These are phyloP conservation scores for Contarinia nasturtii DNA, from an alignment of 1,140 invertebrate species.

Conservation along the genomic window DNA sequence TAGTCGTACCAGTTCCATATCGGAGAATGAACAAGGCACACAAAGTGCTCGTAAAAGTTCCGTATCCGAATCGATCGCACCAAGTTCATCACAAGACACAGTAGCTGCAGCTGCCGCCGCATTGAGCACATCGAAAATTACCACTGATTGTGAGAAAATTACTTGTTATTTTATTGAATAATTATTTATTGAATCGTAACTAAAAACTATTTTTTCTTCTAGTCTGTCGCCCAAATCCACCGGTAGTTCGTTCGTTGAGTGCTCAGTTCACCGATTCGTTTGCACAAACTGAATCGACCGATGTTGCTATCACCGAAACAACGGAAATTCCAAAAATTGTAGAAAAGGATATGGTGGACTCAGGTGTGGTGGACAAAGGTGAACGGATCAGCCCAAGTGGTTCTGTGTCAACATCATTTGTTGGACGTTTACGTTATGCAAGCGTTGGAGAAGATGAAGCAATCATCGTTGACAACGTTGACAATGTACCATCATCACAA, in stretches of 20 bases:
- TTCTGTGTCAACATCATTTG: slow-evolving; percentile 16
- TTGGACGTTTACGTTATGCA: slow-evolving; percentile 17
- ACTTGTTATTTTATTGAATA: too few relatives aligned
- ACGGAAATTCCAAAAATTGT: neutral
- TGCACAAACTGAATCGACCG: slow-evolving; percentile 6
- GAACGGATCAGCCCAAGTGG: slow-evolving; percentile 19
- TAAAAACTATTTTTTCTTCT: neutral
- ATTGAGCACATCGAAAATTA: neutral
- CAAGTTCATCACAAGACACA: neutral
- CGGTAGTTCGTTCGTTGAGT: neutral
- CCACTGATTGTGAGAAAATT: neutral
- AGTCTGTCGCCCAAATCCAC: neutral
- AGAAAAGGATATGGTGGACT: slow-evolving; percentile 4
- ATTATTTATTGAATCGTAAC: too few relatives aligned
- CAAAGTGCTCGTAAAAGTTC: slow-evolving; percentile 9
- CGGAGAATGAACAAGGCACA: slow-evolving; percentile 6
- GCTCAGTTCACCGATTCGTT: slow-evolving; percentile 6
- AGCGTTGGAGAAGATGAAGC: slow-evolving; percentile 21
- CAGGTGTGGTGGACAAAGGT: slow-evolving; percentile 5
- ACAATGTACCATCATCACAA: too few relatives aligned
- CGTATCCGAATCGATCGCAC: neutral
- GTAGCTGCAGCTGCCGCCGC: neutral
- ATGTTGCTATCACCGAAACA: neutral
- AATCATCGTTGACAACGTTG: neutral
- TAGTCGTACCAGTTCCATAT: slow-evolving; percentile 5